Percentiles rank a stretch among this genome's conserved stretches.
Evolutionary conservation across 2,113 vertebrate species (phyloP).

Genomic region (Pachyramphus minor): DNA sequence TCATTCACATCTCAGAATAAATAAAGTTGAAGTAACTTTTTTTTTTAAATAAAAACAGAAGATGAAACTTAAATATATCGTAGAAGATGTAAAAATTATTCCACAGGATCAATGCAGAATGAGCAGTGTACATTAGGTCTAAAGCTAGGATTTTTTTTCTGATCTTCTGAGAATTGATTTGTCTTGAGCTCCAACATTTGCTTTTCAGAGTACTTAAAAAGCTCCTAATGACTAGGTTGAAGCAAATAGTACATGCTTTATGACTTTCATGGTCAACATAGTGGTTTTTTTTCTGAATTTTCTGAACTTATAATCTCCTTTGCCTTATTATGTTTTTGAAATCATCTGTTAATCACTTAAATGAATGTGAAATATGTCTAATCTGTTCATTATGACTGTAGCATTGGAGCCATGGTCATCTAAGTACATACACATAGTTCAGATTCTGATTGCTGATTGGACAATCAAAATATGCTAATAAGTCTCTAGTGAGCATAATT

Average conservation of each 20-base stretch:
- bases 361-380: neutral
- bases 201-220: slow-evolving; percentile 7
- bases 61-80: neutral
- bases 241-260: neutral
- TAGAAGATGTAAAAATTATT: neutral
- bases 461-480: neutral
- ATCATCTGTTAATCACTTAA: neutral
- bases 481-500: neutral
- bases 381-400: neutral
- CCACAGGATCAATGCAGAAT: neutral
- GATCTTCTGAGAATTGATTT: neutral
- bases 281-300: neutral
- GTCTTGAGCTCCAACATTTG: neutral
- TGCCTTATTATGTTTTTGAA: neutral
- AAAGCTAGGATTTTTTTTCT: neutral
- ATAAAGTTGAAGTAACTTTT: neutral
- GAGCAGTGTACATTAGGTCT: neutral
- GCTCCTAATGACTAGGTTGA: neutral
- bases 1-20: too few relatives aligned
- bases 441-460: neutral
- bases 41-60: neutral
- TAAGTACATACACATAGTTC: neutral
- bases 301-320: neutral
- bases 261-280: neutral
- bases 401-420: neutral